These are phyloP conservation scores for Athalia rosae DNA, from an alignment of 2,888 invertebrate species.

Conservation along the genomic window DNA sequence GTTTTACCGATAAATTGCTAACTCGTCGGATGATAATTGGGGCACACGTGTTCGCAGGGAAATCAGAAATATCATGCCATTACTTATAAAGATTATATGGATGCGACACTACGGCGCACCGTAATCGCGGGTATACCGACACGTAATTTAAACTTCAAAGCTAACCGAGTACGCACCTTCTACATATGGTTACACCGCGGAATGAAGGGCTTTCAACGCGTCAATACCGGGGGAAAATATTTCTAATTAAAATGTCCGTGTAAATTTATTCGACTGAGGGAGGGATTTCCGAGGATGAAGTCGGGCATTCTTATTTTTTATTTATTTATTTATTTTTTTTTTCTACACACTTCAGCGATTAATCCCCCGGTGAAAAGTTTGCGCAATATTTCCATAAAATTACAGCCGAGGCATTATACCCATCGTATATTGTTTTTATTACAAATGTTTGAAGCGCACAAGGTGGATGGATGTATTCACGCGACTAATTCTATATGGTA, in stretches of 20 bases:
- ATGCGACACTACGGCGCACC: background rate
- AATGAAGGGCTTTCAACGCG: background rate
- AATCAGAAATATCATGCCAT: background rate
- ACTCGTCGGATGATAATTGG: background rate
- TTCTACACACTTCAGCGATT: conserved; percentile 53
- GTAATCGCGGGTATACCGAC: background rate
- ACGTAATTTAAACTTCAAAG: conserved; percentile 28
- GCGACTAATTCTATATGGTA: background rate
- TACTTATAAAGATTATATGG: background rate
- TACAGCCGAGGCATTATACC: conserved; percentile 13
- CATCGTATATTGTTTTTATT: background rate
- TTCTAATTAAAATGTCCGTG: conserved; percentile 61
- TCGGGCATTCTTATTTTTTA: no score
- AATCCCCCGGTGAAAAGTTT: conserved; percentile 56
- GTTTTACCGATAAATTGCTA: background rate
- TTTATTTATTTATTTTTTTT: no score
- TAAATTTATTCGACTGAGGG: conserved; percentile 58
- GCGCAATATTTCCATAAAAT: background rate
- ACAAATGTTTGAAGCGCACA: background rate
- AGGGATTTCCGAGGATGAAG: conserved; percentile 52
- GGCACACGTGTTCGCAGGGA: background rate
- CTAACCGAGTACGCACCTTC: background rate
- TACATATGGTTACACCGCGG: no score
- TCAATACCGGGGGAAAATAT: conserved; percentile 27
- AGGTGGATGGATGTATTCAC: conserved; percentile 14